phyloP scores from a whole-genome alignment of 2,888 invertebrate genomes.

The Drosophila hamatofila region DNA sequence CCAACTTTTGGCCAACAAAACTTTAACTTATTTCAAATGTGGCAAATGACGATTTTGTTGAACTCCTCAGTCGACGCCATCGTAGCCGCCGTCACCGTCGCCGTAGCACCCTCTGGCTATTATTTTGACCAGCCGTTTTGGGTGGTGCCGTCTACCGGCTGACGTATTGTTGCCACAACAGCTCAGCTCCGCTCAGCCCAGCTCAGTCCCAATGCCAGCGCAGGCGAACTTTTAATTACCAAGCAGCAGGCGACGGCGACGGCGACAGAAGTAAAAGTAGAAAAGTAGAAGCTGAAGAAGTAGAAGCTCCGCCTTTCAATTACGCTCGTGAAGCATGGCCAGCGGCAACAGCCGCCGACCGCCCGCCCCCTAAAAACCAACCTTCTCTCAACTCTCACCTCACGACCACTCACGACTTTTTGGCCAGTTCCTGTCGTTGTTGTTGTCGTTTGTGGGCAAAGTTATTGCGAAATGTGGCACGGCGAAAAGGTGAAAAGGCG shows the following conservation, averaged over 20 bases:
- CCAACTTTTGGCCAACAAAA: constrained; percentile 51
- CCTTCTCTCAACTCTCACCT: neutral
- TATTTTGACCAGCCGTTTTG: constrained; percentile 34
- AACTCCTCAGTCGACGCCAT: neutral
- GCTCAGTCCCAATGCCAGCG: constrained; percentile 27
- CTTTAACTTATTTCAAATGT: constrained; percentile 80
- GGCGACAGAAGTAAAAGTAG: constrained; percentile 11
- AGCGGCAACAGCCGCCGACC: constrained; percentile 33
- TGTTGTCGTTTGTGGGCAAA: constrained; percentile 63
- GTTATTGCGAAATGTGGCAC: constrained; percentile 60
- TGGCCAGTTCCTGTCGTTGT: constrained; percentile 31
- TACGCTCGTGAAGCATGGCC: constrained; percentile 71
- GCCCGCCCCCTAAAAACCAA: neutral
- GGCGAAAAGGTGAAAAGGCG: constrained; percentile 59
- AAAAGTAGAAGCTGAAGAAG: constrained; percentile 16
- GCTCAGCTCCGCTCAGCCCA: constrained; percentile 54
- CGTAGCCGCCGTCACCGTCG: neutral
- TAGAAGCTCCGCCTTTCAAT: constrained; percentile 63
- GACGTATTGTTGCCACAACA: constrained; percentile 76
- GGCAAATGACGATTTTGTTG: constrained; percentile 57
- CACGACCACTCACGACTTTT: constrained; percentile 15
- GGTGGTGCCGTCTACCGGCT: constrained; percentile 49
- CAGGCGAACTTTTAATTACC: constrained; percentile 77
- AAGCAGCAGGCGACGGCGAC: constrained; percentile 59
- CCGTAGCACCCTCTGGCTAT: neutral